Conservation (phyloP, 2,113 vertebrate species). For the Tupaia chinensis region DNA sequence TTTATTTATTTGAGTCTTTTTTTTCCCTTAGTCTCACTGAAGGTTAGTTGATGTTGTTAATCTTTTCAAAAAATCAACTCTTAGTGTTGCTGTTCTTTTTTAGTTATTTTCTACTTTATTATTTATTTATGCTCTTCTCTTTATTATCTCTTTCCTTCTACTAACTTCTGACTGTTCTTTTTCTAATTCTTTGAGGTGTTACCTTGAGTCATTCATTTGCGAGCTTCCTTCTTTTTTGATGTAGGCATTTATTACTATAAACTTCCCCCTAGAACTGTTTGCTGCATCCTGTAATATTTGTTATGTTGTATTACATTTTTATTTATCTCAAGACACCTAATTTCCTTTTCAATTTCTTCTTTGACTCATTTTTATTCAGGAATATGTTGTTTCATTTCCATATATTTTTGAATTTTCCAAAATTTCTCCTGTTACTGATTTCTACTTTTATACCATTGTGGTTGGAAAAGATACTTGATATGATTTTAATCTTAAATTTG, state of each 20-base stretch:
- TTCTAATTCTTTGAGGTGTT: background rate
- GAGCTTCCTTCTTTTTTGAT: too few species aligned
- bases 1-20: too few species aligned
- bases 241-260: too few species aligned
- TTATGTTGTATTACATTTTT: background rate
- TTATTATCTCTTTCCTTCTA: background rate
- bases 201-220: too few species aligned
- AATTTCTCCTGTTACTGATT: too few species aligned
- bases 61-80: background rate
- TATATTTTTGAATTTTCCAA: background rate
- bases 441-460: too few species aligned
- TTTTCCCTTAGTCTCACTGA: background rate
- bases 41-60: background rate
- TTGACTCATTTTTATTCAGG: background rate
- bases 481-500: background rate
- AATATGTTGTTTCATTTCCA: background rate
- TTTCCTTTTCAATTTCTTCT: background rate
- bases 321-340: background rate
- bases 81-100: background rate
- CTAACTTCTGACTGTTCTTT: background rate
- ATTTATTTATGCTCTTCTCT: background rate
- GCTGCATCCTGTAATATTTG: background rate
- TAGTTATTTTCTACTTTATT: background rate
- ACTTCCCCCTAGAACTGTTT: background rate
- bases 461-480: too few species aligned